Conservation (phyloP, 92 coral and sea anemone genomes). For the Porites evermanni region DNA sequence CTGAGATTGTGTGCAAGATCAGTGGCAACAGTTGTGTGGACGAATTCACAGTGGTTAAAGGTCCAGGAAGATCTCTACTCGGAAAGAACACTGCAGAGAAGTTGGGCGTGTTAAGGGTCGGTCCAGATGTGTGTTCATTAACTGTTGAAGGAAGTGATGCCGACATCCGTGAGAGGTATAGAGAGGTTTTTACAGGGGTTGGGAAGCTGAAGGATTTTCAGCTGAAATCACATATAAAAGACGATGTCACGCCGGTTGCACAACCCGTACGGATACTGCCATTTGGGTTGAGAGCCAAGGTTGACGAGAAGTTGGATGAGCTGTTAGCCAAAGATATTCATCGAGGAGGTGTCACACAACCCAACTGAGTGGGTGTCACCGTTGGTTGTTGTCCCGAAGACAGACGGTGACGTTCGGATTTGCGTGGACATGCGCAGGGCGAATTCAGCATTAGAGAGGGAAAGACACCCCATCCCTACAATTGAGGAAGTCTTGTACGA, state of each 20-base stretch:
- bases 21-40: no score
- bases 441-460: constrained; percentile 34
- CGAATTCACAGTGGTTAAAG: no score
- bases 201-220: constrained; percentile 29
- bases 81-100: constrained; percentile 35
- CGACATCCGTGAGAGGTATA: constrained; percentile 25
- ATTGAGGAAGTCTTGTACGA: constrained; percentile 24
- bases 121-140: constrained; percentile 27
- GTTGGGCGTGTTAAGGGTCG: constrained; percentile 13
- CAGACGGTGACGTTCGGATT: constrained; percentile 40
- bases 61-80: constrained; percentile 25
- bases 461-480: constrained; percentile 59
- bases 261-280: constrained; percentile 21
- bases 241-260: constrained; percentile 33
- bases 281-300: not conserved
- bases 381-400: constrained; percentile 48
- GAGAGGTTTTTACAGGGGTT: constrained; percentile 24
- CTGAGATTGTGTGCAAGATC: no score
- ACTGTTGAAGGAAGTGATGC: constrained; percentile 11
- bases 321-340: no score
- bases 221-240: constrained; percentile 9
- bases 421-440: constrained; percentile 52
- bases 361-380: constrained; percentile 48
- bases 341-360: constrained; percentile 31
- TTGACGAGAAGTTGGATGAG: constrained; percentile 1